These are phyloP conservation scores for Arrhamphus sclerolepis DNA, from an alignment of 2,797 vertebrate species.

Conservation along the genomic window DNA sequence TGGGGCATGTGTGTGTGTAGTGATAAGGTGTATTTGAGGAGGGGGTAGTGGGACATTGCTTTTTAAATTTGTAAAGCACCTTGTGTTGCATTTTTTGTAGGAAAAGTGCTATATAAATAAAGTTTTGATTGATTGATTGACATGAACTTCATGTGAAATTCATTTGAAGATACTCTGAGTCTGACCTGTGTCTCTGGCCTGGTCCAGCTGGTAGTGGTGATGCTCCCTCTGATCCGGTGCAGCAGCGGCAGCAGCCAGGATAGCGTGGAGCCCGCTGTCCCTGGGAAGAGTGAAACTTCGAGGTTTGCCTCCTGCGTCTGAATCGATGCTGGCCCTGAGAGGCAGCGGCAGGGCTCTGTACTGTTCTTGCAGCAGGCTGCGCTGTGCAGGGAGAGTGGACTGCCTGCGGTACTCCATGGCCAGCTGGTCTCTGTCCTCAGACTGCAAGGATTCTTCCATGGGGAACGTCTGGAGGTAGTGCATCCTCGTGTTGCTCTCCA, in stretches of 20 bases:
- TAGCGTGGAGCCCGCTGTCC: slow-evolving; percentile 94
- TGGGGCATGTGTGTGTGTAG: too few relatives aligned
- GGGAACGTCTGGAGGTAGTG: slow-evolving; percentile 97
- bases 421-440: slow-evolving; percentile 79
- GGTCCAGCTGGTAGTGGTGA: slow-evolving; percentile 84
- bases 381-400: slow-evolving; percentile 93
- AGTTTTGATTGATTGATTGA: too few relatives aligned
- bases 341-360: slow-evolving; percentile 87
- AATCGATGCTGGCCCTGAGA: slow-evolving; percentile 74
- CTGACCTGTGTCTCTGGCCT: slow-evolving; percentile 81
- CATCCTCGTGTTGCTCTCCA: slow-evolving; percentile 91
- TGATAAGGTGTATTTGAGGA: too few relatives aligned
- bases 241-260: slow-evolving; percentile 85
- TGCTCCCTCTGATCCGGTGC: slow-evolving; percentile 83
- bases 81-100: too few relatives aligned
- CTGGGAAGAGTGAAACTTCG: slow-evolving; percentile 97
- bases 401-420: slow-evolving; percentile 92
- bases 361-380: slow-evolving; percentile 90
- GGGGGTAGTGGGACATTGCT: too few relatives aligned
- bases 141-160: not conserved
- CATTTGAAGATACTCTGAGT: not conserved
- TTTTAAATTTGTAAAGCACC: too few relatives aligned
- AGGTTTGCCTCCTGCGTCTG: slow-evolving; percentile 85
- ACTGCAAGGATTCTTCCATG: slow-evolving; percentile 87
- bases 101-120: too few relatives aligned